Base-by-base conservation (phyloP, 2,888 invertebrate species). In the Drosophila meridiana region DNA sequence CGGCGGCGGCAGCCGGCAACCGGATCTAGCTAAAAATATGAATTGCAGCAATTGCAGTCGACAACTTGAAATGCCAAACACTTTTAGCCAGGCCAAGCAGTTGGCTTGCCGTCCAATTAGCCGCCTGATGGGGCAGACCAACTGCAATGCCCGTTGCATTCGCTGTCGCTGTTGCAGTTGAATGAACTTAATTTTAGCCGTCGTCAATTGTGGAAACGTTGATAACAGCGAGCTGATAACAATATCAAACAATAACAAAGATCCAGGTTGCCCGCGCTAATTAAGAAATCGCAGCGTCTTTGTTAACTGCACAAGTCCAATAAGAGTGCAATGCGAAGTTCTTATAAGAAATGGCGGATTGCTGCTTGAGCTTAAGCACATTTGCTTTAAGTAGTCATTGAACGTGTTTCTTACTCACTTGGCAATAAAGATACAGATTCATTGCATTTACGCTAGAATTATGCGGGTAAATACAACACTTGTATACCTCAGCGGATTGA, bases 1-100 rank as follows among this genome's bases (percentile, higher is more conserved):
- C 56, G 58, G 63, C 63, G 28, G 34, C 56, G 58, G 63, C 63
- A 28, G 34, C 42, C 11, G 36, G 43, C 58, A 81, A 78, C 83
- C 78, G 83, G 81, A 83, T 83, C 83, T 58, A 38, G 5, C 48
- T 7, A 30, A 56, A 72, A 13, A 52, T 60, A 62, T 14, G 53
- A 64, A 64, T 64, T 50, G 52, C 65, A 63, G 36, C 48, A 64
- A 53, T 67, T 48, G 63, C 70, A 34, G 20, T 78, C 67, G 59
- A 73, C 47, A 60, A 42, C 52, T 52, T 32, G 26, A 65, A 20
- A 71, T 52, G 42, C 36, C 53, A 73, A 73, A 67, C 6, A 8
- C 11, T 66, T 14, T 36, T 36, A 36, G 36, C 52, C 52, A 13
- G 36, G 34, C 52, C 52, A 36, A 36, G 34, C 52, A 34, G 9